A percentile compares a stretch with the other conserved stretches of the same genome.
These are phyloP conservation scores for Calliphora vicina DNA, from an alignment of 1,140 invertebrate genomes.

Conservation along the genomic window DNA sequence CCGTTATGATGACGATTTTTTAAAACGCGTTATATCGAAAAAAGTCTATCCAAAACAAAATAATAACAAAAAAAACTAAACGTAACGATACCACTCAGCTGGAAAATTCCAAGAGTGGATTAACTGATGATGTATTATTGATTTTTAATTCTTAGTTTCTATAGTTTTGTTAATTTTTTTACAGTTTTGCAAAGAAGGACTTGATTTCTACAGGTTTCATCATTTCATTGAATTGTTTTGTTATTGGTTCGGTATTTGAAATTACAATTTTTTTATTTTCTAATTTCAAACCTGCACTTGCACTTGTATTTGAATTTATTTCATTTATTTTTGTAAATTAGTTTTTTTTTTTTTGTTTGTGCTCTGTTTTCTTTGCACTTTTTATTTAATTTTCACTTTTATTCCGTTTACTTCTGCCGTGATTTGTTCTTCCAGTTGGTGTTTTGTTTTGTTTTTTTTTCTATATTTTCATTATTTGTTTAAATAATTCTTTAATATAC, in stretches of 20 bases:
- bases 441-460: not conserved
- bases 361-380: no score
- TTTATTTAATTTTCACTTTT: not conserved
- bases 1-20: conserved; percentile 62
- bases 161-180: not conserved
- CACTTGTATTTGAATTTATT: not conserved
- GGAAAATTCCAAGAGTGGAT: no score
- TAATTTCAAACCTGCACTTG: not conserved
- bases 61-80: conserved; percentile 42
- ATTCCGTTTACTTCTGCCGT: not conserved
- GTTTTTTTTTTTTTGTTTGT: not conserved
- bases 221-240: not conserved
- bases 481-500: conserved; percentile 4
- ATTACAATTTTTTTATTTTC: no score
- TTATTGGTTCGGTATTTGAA: not conserved
- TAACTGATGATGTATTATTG: no score
- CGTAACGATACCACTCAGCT: conserved; percentile 39
- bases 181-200: not conserved
- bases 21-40: conserved; percentile 27
- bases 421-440: conserved; percentile 19
- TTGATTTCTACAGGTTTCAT: not conserved
- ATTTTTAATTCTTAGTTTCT: not conserved
- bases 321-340: not conserved
- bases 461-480: conserved; percentile 22
- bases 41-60: conserved; percentile 36